Percentiles rank a stretch among this genome's conserved stretches.
phyloP scores from a whole-genome alignment of 2,888 invertebrate genomes.

The Ctenicera cuprea region DNA sequence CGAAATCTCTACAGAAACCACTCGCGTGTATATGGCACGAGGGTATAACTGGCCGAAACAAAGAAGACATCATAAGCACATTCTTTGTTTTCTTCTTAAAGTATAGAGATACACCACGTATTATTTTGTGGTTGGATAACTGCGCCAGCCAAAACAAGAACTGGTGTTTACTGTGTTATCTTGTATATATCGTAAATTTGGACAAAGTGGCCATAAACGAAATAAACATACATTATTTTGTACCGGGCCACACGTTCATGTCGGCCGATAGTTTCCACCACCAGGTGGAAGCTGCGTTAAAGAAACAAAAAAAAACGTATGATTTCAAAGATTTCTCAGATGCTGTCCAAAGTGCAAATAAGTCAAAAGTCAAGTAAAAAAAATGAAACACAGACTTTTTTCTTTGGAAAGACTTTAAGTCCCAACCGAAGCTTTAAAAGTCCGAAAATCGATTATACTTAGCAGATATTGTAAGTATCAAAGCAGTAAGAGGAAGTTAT shows the following conservation, averaged over 20 bases:
- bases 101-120: constrained; percentile 38
- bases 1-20: neutral
- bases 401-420: neutral
- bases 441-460: neutral
- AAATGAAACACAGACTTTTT: constrained; percentile 15
- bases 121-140: constrained; percentile 52
- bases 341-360: neutral
- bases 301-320: neutral
- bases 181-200: constrained; percentile 19
- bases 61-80: constrained; percentile 52
- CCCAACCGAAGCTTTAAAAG: neutral
- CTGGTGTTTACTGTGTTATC: constrained; percentile 48
- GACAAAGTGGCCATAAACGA: no score
- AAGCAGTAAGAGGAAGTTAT: neutral
- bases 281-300: neutral
- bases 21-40: neutral
- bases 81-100: constrained; percentile 45
- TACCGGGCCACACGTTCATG: no score
- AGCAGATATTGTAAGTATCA: neutral
- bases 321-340: neutral
- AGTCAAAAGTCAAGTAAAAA: neutral
- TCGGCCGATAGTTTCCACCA: no score
- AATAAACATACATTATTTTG: no score
- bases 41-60: neutral
- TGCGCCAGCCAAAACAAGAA: constrained; percentile 51